Conservation (phyloP, 2,113 vertebrate genomes). For the Atractosteus spatula region DNA sequence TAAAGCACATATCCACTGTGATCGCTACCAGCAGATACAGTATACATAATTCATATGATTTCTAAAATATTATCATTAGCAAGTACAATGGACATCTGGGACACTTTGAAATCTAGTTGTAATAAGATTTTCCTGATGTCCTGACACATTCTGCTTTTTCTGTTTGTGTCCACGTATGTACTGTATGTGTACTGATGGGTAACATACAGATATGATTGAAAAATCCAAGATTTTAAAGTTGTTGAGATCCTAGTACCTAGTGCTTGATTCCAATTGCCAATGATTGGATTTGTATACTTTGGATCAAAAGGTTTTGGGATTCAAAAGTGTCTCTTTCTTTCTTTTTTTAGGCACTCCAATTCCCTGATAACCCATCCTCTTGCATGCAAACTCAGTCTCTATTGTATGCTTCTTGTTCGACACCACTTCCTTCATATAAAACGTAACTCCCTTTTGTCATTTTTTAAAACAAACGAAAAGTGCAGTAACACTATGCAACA, state of each 20-base stretch:
- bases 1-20: not conserved
- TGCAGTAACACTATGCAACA: no score
- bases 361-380: not conserved
- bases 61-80: not conserved
- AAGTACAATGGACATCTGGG: not conserved
- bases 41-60: slow-evolving; percentile 4
- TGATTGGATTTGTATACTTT: not conserved
- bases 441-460: no score
- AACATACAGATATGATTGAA: not conserved
- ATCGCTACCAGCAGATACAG: not conserved
- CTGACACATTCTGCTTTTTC: not conserved
- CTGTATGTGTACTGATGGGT: not conserved
- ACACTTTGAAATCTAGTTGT: not conserved
- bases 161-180: not conserved
- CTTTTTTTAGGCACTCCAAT: not conserved
- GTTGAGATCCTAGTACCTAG: not conserved
- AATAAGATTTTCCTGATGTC: not conserved
- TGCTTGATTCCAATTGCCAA: slow-evolving; percentile 1
- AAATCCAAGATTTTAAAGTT: not conserved
- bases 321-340: not conserved
- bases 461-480: no score
- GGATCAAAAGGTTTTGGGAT: not conserved
- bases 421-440: no score
- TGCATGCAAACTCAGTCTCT: no score
- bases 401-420: no score